These are phyloP conservation scores for Protobothrops flavoviridis DNA, from an alignment of 2,113 vertebrate genomes.

Conservation along the genomic window DNA sequence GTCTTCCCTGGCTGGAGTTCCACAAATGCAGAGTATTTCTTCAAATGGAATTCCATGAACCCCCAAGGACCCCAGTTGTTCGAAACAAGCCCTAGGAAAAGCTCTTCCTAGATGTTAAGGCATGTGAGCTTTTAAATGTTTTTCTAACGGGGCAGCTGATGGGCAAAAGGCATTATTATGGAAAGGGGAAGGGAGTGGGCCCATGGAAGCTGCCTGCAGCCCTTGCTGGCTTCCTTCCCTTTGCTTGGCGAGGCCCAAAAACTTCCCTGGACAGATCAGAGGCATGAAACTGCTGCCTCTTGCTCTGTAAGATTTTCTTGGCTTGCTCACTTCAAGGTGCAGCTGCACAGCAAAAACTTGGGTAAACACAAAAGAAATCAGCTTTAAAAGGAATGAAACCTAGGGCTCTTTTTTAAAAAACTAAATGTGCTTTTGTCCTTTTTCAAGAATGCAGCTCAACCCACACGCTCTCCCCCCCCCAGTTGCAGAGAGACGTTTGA, in stretches of 20 bases:
- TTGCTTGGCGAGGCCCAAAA: background rate
- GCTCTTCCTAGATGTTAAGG: background rate
- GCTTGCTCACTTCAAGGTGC: background rate
- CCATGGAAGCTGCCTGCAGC: constrained; percentile 1
- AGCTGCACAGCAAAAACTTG: background rate
- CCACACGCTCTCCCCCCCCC: constrained; percentile 25
- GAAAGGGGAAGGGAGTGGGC: background rate
- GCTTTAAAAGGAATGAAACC: constrained; percentile 53
- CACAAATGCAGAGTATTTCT: background rate
- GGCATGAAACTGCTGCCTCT: constrained; percentile 2
- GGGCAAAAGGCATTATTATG: background rate
- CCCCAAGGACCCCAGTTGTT: background rate
- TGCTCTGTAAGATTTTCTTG: constrained; percentile 11
- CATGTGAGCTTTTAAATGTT: background rate
- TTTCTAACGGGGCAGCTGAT: background rate
- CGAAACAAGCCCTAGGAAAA: background rate
- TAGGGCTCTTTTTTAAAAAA: background rate
- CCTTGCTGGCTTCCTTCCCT: accelerated
- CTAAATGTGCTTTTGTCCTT: background rate
- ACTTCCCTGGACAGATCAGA: background rate
- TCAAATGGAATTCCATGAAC: background rate
- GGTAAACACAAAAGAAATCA: background rate
- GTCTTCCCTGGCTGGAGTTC: background rate
- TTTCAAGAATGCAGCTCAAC: background rate
- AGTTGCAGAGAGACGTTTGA: constrained; percentile 56